Evolutionary conservation across 1,140 invertebrate species (phyloP), one percentile per base, ranked within the genome.

Genomic region (Mactra quadrangularis): DNA sequence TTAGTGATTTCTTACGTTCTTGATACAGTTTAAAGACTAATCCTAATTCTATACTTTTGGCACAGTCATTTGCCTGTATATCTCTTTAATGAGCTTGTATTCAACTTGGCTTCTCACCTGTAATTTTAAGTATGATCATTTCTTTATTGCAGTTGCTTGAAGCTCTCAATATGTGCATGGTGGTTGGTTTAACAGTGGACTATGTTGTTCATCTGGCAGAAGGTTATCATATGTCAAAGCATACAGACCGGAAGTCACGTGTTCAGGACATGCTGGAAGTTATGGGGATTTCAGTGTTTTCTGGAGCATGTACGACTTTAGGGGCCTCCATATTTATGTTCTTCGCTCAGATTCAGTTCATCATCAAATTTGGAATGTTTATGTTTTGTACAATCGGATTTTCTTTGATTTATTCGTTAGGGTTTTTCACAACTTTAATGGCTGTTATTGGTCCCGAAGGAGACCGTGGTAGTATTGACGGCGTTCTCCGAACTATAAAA

Each of bases 161-260:
- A 38, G 90, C 90, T 1, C 50, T 91, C 19, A 92, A 92, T 74
- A 83, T 92, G 82, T 87, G 78, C 19, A 82, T 92, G 68, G 86
- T 92, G 13, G 90, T 91, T 50, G 90, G 91, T 9, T 76, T 92
- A n/a, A 76, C 91, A 11, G 90, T 92, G 55, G 91, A 92, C 74
- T 91, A 91, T 79, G 90, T 92, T 35, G 90, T 92, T 13, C 91
- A 92, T 62, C 66, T 92, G 53, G 90, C 90, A 53, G 90, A 92
- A 81, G 90, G 89, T 79, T 92, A 91, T 57, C 84, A 86, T 41
- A 31, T 85, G 17, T 90, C 91, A 22, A 50, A 76, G 6, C 85
- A 87, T 53, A 53, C 55, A 25, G 82, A 89, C 77, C 83, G 91
- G 59, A 86, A 88, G 22, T 85, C 86, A 85, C 84, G 84, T 84